Base-by-base conservation (phyloP, 2,797 vertebrate genomes). In the Syngnathus acus region DNA sequence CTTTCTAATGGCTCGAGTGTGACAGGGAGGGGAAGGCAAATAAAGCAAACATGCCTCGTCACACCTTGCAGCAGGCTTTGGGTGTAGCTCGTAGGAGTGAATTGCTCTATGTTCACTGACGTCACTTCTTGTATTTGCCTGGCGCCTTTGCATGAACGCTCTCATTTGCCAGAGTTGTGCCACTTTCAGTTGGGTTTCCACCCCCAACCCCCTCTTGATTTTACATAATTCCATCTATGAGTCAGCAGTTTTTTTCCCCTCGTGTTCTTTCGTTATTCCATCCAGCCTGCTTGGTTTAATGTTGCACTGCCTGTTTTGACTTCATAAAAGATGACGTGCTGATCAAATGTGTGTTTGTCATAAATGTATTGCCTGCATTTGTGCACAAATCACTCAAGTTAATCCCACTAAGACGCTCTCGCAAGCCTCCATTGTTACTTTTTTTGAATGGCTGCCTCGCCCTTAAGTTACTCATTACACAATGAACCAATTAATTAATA, bases 41-140 rank as follows among this genome's bases (percentile, higher is more conserved):
- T 66, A 79, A 76, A 75, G 6, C 66, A 64, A 75, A 61, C 73
- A 65, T 65, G 65, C 73, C 64, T 71, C 9, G 32, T 39, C 82
- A 72, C 81, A 70, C 81, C 82, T 78, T 11, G 66, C 11, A 40
- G 38, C 19, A 11, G 19, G 19, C 16, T 42, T 40, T 40, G 10
- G n/a, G 11, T 60, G 6, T 1, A 16, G 45, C 17, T 47, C 6
- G 38, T 32, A 32, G 32, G 32, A 32, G 32, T 32, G 32, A 32
- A 32, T 32, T 32, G 32, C 32, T 32, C 32, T 32, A 32, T 32
- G 26, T 37, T 32, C 1, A 32, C 13, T 37, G 14, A 32, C 26
- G 16, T 62, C 60, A 62, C 13, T 45, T 57, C 54, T 14, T 37
- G 11, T 57, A 2, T 43, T 13, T 9, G 0, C 42, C 14, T 57